Percentiles rank a stretch among this genome's conserved stretches.
phyloP scores from a whole-genome alignment of 23 tunicate species.

The Diplosoma virens region DNA sequence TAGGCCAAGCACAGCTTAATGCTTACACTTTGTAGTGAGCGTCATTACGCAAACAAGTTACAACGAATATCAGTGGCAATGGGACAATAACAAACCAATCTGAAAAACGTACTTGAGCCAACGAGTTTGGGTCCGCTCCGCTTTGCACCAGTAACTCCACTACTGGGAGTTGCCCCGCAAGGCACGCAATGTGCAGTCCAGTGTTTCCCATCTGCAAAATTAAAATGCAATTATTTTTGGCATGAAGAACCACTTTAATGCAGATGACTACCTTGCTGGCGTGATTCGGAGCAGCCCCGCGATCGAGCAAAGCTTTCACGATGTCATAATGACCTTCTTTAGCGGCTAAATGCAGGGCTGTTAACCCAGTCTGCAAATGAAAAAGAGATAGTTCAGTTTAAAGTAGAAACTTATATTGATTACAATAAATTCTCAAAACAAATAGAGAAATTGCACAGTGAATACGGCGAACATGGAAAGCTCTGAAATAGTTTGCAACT shows the following conservation, averaged over 20 bases:
- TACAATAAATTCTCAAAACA: too few relatives aligned
- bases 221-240: background rate
- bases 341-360: conserved; percentile 88
- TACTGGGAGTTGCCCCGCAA: conserved; percentile 83
- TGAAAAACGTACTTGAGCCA: conserved; percentile 90
- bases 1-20: too few relatives aligned
- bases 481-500: too few relatives aligned
- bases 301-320: conserved; percentile 70
- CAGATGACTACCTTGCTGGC: conserved; percentile 39
- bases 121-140: conserved; percentile 67
- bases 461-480: too few relatives aligned
- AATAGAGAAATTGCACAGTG: too few relatives aligned
- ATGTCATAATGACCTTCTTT: conserved; percentile 92
- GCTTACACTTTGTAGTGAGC: too few relatives aligned
- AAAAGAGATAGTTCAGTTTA: background rate
- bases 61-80: too few relatives aligned
- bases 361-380: conserved; percentile 86
- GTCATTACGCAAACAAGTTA: too few relatives aligned
- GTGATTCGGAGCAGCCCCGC: conserved; percentile 67
- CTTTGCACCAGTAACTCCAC: conserved; percentile 61
- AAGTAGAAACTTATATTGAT: too few relatives aligned
- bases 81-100: too few relatives aligned
- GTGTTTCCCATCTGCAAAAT: conserved; percentile 96
- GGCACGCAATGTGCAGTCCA: conserved; percentile 89
- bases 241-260: background rate